Conservation (phyloP, 30 jellyfish, hydroid and myxozoan species). For the Pseudorhiza aurosa region DNA sequence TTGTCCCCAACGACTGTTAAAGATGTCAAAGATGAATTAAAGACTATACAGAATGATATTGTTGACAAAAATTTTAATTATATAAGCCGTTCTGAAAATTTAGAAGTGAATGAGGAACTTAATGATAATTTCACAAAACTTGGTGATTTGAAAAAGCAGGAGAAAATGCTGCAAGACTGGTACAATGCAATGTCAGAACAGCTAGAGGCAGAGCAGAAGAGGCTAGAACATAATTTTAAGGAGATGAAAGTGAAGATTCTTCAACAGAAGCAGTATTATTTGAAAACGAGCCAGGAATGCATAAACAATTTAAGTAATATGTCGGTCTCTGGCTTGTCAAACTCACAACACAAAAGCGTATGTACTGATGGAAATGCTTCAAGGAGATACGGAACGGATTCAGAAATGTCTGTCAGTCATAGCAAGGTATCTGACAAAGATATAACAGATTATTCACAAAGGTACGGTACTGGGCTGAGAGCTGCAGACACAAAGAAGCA, state of each 20-base stretch:
- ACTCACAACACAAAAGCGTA: background rate
- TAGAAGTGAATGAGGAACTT: background rate
- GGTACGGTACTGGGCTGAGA: background rate
- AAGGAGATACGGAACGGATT: background rate
- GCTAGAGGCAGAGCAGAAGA: constrained; percentile 46
- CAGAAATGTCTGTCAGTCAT: too few relatives aligned
- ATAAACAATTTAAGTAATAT: constrained; percentile 18
- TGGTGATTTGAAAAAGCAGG: constrained; percentile 53
- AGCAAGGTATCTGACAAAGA: background rate
- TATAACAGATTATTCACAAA: background rate
- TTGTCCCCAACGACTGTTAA: too few relatives aligned
- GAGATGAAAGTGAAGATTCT: constrained; percentile 58
- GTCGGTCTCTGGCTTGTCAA: background rate
- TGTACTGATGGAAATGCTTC: background rate
- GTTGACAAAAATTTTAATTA: constrained; percentile 15
- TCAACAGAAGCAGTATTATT: constrained; percentile 44
- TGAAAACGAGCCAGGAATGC: constrained; percentile 60
- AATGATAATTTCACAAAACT: constrained; percentile 45
- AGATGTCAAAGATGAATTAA: too few relatives aligned
- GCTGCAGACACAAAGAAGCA: background rate
- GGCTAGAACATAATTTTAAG: constrained; percentile 16
- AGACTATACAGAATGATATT: too few relatives aligned
- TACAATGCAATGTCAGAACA: constrained; percentile 52
- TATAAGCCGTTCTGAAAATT: background rate
- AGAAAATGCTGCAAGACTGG: constrained; percentile 63